Evolutionary conservation across 2,113 vertebrate genomes (phyloP).

Genomic region (Ascaphus truei): DNA sequence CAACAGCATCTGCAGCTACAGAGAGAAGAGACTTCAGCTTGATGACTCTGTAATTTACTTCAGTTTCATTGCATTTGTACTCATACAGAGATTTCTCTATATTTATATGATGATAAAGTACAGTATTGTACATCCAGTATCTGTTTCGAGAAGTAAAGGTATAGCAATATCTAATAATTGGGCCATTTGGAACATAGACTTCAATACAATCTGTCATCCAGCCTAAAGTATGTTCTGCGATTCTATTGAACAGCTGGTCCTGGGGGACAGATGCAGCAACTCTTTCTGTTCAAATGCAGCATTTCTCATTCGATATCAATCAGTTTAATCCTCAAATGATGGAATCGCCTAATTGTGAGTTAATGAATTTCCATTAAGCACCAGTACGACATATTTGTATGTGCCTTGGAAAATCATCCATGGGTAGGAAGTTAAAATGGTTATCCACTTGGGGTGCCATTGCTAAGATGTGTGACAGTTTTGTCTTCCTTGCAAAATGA

Average conservation of each 20-base stretch:
- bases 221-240: not conserved
- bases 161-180: slow-evolving; percentile 3
- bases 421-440: too few relatives aligned
- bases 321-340: too few relatives aligned
- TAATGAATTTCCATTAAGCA: too few relatives aligned
- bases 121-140: not conserved
- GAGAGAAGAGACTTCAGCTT: slow-evolving; percentile 1
- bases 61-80: slow-evolving; percentile 23
- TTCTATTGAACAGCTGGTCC: not conserved
- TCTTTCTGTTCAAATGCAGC: not conserved
- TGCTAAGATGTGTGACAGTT: too few relatives aligned
- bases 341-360: too few relatives aligned
- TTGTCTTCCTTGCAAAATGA: too few relatives aligned
- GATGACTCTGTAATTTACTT: slow-evolving; percentile 29
- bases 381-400: too few relatives aligned
- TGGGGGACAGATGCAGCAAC: not conserved
- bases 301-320: too few relatives aligned
- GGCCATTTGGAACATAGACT: not conserved
- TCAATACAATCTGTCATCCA: not conserved
- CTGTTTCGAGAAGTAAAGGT: not conserved
- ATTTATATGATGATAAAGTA: slow-evolving; percentile 34
- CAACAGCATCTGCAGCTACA: slow-evolving; percentile 18
- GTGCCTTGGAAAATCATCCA: too few relatives aligned
- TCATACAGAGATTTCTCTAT: slow-evolving; percentile 1
- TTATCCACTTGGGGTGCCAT: too few relatives aligned